Percentiles rank a stretch among this genome's conserved stretches.
Evolutionary conservation across 2,888 invertebrate species (phyloP).

Genomic region (Drosophila mayaguana): DNA sequence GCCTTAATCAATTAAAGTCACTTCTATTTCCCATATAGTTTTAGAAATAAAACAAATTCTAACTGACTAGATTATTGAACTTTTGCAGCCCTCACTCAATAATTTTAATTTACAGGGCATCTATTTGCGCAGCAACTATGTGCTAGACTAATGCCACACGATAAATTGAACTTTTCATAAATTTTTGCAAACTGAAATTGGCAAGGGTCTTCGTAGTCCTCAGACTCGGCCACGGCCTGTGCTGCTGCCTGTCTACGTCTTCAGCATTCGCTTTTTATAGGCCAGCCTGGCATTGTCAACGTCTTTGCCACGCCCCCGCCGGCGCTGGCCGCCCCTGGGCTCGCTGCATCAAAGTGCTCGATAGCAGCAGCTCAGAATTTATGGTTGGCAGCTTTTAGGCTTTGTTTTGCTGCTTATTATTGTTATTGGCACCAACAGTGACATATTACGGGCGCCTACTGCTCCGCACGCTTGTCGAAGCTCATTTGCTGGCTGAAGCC

Average conservation of each 20-base stretch:
- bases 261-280: conserved; percentile 15
- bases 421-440: conserved; percentile 82
- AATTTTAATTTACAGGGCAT: conserved; percentile 12
- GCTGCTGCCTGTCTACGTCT: neutral
- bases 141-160: conserved; percentile 71
- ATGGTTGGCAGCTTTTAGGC: conserved; percentile 79
- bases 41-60: too few relatives aligned
- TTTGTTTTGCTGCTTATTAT: conserved; percentile 81
- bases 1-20: too few relatives aligned
- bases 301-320: conserved; percentile 50
- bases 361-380: conserved; percentile 67
- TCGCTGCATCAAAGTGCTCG: conserved; percentile 39
- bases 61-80: too few relatives aligned
- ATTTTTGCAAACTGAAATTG: conserved; percentile 74
- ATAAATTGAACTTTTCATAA: conserved; percentile 81
- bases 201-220: conserved; percentile 50
- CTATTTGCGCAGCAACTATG: conserved; percentile 55
- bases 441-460: conserved; percentile 72
- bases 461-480: conserved; percentile 58
- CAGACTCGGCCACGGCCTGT: conserved; percentile 1
- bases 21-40: too few relatives aligned
- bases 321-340: neutral
- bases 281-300: conserved; percentile 70
- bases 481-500: conserved; percentile 64
- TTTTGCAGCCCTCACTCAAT: neutral